Evolutionary conservation across 2,888 invertebrate species (phyloP), one percentile per base, ranked within the genome.

Genomic region (Anoplius nigerrimus): DNA sequence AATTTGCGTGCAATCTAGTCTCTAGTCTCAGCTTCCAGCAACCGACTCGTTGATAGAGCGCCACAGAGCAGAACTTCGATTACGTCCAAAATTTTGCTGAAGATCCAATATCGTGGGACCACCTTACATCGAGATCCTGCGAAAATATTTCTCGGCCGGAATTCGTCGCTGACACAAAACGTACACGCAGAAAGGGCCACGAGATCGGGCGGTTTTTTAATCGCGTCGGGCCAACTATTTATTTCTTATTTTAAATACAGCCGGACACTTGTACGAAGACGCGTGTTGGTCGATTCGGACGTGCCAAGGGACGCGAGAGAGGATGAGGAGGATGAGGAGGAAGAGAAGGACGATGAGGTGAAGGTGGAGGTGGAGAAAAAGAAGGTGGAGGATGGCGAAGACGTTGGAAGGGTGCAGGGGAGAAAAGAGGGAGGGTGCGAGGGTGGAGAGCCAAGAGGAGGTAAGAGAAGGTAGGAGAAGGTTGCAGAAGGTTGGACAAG

Each of bases 161-260:
- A 34, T 34, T 34, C 8, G 34, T 6, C 8, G 8, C 34, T 1
- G 34, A 13, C 34, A 34, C 34, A 34, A 34, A 34, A 34, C 34
- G 34, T 13, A 34, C 34, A 34, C 34, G 34, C 34, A 34, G 11
- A 34, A 6, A 34, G 11, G 2, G 11, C 11, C 34, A 34, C 34
- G 34, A 34, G 34, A 34, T 34, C 48, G 16, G 18, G 48, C 18
- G 48, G 18, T 16, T 48, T 48, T 48, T 48, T 48, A 48, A 48
- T 48, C 48, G 16, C 18, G 18, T n/a, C 48, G n/a, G 18, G 48
- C 16, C 48, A 3, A 5, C 1, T 8, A 18, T 48, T 48, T 48
- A 48, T 18, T 48, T 48, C 48, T 48, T 18, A 48, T 48, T 48
- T 48, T 16, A 48, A 48, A 48, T 48, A 48, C 48, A 48, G 48